Percentiles rank a stretch among this genome's conserved stretches.
phyloP scores from a whole-genome alignment of 2,888 invertebrate genomes.

The Aphidius colemani region DNA sequence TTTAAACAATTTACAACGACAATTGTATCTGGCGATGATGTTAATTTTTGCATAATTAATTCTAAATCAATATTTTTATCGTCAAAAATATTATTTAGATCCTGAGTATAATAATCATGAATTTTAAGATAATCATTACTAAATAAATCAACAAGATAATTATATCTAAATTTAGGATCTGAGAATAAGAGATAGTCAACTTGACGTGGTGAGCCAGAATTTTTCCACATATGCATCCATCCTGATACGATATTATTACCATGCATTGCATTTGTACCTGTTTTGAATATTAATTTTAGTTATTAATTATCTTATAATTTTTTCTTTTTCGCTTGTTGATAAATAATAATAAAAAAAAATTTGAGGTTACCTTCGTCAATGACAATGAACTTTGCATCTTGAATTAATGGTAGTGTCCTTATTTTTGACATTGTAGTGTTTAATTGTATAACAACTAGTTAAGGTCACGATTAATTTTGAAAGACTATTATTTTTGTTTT shows the following conservation, averaged over 20 bases:
- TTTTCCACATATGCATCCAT: constrained; percentile 47
- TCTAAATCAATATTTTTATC: constrained; percentile 40
- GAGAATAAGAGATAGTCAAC: constrained; percentile 48
- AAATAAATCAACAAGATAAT: constrained; percentile 35
- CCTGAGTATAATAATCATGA: constrained; percentile 48
- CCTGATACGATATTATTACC: constrained; percentile 46
- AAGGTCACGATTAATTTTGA: no score
- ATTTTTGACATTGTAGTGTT: constrained; percentile 36
- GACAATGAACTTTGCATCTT: constrained; percentile 46
- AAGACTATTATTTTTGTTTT: no score
- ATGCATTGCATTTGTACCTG: constrained; percentile 43
- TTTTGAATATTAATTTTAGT: background rate
- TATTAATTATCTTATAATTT: background rate
- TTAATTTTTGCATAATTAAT: constrained; percentile 33
- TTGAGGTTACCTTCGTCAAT: constrained; percentile 50
- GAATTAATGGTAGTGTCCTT: constrained; percentile 41
- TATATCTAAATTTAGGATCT: constrained; percentile 39
- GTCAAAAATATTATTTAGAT: constrained; percentile 33
- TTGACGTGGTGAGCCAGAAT: constrained; percentile 33
- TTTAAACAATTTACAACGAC: constrained; percentile 51
- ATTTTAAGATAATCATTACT: constrained; percentile 40
- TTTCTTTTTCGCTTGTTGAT: background rate
- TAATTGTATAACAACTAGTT: no score
- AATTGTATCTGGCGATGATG: constrained; percentile 36
- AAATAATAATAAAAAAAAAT: constrained; percentile 7